A percentile compares a stretch with the other conserved stretches of the same genome.
Evolutionary conservation across 2,113 vertebrate species (phyloP).

Genomic region (Galemys pyrenaicus): DNA sequence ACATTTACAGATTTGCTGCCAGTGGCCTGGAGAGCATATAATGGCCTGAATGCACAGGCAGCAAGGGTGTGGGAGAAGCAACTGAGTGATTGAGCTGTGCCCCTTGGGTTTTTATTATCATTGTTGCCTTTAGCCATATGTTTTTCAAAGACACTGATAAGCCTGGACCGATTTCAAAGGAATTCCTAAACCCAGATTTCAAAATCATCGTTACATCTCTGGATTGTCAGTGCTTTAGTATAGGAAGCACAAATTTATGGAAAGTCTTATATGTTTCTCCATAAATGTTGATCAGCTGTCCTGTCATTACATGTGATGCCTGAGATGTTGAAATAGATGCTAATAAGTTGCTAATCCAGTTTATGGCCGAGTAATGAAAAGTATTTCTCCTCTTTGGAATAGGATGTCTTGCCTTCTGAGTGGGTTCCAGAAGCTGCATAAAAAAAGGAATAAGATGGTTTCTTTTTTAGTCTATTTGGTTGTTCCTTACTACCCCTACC

Average conservation of each 20-base stretch:
- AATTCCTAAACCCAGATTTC: constrained; percentile 77
- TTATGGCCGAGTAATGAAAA: constrained; percentile 60
- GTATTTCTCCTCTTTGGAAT: constrained; percentile 61
- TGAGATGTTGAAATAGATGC: constrained; percentile 51
- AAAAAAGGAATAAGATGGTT: constrained; percentile 42
- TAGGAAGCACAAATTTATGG: constrained; percentile 64
- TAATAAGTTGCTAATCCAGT: constrained; percentile 48
- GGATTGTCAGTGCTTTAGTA: constrained; percentile 49
- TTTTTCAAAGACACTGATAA: constrained; percentile 70
- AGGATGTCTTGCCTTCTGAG: constrained; percentile 63
- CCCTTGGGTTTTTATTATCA: constrained; percentile 53
- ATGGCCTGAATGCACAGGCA: constrained; percentile 14
- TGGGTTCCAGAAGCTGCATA: constrained; percentile 59
- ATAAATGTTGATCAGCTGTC: constrained; percentile 57
- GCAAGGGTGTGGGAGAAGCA: neutral
- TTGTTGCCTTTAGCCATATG: constrained; percentile 70
- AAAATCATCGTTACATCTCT: constrained; percentile 64
- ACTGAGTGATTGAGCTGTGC: constrained; percentile 39
- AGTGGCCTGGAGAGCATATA: constrained; percentile 44
- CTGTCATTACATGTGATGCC: constrained; percentile 37
- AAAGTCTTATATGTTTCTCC: constrained; percentile 58
- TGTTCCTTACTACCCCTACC: constrained; percentile 62
- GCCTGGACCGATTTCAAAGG: constrained; percentile 76
- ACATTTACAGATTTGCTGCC: constrained; percentile 57
- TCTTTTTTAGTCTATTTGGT: constrained; percentile 67